Base-by-base conservation (phyloP, 2,113 vertebrate genomes). In the Chrysochloris asiatica region DNA sequence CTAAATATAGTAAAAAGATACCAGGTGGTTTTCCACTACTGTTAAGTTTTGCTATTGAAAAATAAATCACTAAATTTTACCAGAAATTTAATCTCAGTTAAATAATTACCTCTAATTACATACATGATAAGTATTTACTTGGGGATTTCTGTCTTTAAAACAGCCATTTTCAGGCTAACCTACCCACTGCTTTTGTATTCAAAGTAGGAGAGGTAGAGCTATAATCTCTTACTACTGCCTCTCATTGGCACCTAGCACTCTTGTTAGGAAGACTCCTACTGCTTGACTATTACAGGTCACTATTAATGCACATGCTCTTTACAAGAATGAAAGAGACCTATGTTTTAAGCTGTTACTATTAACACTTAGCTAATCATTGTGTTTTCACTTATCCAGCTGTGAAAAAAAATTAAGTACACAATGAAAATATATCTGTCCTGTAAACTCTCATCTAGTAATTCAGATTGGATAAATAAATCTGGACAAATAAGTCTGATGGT, bases 191-290 rank as follows among this genome's bases (percentile, higher is more conserved):
- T 73, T 90, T 88, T 36, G 17, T 72, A 50, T 79, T 81, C 8
- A n/a, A n/a, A 30, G 12, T 12, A 65, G 43, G 11, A 79, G 10
- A 65, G 1, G 2, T 16, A 69, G 22, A 72, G 9, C 47, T 4
- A 45, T 22, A 30, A 50, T 72, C 45, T 52, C 59, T 43, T 78
- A 12, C 2, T 0, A 43, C 24, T 75, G 6, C 13, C 28, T 36
- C 28, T 8, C 12, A 16, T 43, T 38, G 3, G 0, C 33, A 47
- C 9, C 41, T 38, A 4, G 0, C 33, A 47, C 9, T 56, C 1
- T 9, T 43, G 24, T 22, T 63, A 79, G 24, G 6, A 63, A 43
- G 43, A 33, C 4, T 12, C 48, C 26, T 80, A 8, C 5, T 45
- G n/a, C n/a, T n/a, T n/a, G 26, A 71, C 24, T 59, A 28, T 59